A percentile compares a stretch with the other conserved stretches of the same genome.
Conservation (phyloP, 35 echinoderm and acorn worm species). For the Heliocidaris erythrogramma region DNA sequence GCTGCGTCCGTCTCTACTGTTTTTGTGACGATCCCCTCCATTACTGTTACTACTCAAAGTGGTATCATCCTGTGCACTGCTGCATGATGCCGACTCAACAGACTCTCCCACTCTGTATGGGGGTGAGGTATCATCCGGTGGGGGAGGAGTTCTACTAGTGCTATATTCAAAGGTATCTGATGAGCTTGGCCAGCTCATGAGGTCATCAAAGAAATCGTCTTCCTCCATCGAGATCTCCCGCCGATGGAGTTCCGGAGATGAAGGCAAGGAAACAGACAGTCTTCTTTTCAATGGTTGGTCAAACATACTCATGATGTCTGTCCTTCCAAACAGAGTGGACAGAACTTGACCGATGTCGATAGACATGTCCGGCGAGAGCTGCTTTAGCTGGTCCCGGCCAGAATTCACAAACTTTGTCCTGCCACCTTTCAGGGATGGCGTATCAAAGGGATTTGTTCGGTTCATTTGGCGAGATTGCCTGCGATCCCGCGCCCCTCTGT, state of each 20-base stretch:
- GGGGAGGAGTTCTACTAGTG: background rate
- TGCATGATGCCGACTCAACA: background rate
- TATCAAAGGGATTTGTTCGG: constrained; percentile 51
- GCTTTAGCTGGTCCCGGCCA: background rate
- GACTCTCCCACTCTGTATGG: constrained; percentile 10
- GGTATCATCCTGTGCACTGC: background rate
- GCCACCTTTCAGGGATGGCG: constrained; percentile 34
- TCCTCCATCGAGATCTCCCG: constrained; percentile 32
- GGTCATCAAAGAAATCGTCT: constrained; percentile 22
- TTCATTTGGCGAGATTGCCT: background rate
- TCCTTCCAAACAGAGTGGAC: constrained; percentile 31
- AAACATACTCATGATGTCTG: background rate
- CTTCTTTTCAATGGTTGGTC: background rate
- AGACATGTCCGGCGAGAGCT: background rate
- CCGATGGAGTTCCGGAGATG: constrained; percentile 39
- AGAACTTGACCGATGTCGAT: background rate
- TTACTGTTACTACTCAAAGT: background rate
- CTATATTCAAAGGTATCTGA: background rate
- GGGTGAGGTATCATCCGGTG: background rate
- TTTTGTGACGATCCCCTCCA: background rate
- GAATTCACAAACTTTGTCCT: constrained; percentile 48
- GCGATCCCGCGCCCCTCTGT: background rate
- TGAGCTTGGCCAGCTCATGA: constrained; percentile 42
- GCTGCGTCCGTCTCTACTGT: background rate
- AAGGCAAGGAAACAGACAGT: constrained; percentile 42